These are phyloP conservation scores for Malthinus seriepunctatus DNA, from an alignment of 2,888 invertebrate species.

Conservation along the genomic window DNA sequence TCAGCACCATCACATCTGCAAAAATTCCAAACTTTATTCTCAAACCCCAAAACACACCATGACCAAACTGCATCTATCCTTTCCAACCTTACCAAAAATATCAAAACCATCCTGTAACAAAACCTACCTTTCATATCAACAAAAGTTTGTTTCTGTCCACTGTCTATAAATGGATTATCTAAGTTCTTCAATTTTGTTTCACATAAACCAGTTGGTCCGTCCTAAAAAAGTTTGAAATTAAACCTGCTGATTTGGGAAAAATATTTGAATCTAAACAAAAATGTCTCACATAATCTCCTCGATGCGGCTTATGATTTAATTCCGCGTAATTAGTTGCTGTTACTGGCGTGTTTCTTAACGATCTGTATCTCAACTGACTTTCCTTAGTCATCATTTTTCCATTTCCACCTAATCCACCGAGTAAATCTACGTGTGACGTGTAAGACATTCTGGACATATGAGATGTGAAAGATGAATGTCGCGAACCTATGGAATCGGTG, in stretches of 20 bases:
- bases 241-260: neutral
- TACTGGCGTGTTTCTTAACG: slow-evolving; percentile 68
- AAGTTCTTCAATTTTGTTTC: slow-evolving; percentile 82
- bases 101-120: neutral
- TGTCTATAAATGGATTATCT: slow-evolving; percentile 93
- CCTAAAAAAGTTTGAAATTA: slow-evolving; percentile 57
- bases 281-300: slow-evolving; percentile 70
- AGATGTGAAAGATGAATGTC: slow-evolving; percentile 94
- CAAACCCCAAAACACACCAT: neutral
- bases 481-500: slow-evolving; percentile 64
- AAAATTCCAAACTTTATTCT: slow-evolving; percentile 36
- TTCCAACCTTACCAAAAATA: neutral
- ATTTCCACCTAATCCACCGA: slow-evolving; percentile 68
- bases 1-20: slow-evolving; percentile 95
- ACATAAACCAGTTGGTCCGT: slow-evolving; percentile 79
- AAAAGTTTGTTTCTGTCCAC: slow-evolving; percentile 82
- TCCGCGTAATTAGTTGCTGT: slow-evolving; percentile 62
- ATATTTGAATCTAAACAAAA: no score
- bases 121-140: slow-evolving; percentile 80
- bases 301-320: slow-evolving; percentile 66
- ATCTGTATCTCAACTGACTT: slow-evolving; percentile 76
- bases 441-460: slow-evolving; percentile 93
- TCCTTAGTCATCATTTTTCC: slow-evolving; percentile 80
- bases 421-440: slow-evolving; percentile 90
- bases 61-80: neutral